A percentile compares a stretch with the other conserved stretches of the same genome.
Evolutionary conservation across 2,113 vertebrate species (phyloP).

Genomic region (Emydocephalus ijimae): DNA sequence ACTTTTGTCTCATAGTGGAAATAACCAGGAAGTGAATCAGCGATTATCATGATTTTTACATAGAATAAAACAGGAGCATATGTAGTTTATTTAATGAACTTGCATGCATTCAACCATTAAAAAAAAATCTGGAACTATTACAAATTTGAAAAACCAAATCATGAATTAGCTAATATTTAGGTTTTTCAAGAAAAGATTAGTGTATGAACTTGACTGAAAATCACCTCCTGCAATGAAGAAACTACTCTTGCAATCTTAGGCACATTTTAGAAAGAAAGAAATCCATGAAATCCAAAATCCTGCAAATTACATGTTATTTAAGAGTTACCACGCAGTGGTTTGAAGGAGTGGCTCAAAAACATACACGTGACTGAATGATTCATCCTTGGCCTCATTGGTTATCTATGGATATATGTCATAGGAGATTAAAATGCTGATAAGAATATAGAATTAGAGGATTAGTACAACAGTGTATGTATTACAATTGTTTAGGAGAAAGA

Average conservation of each 20-base stretch:
- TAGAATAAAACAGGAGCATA: background rate
- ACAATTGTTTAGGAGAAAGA: background rate
- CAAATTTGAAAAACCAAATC: background rate
- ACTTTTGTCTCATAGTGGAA: background rate
- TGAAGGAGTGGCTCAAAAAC: background rate
- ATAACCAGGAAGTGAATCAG: background rate
- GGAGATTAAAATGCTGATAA: background rate
- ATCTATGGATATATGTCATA: background rate
- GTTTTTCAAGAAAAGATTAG: background rate
- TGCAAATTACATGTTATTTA: background rate
- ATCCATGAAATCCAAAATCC: background rate
- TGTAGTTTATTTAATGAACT: background rate
- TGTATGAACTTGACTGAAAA: background rate
- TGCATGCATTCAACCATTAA: background rate
- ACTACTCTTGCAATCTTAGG: background rate
- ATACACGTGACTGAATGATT: background rate
- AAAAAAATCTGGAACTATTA: background rate
- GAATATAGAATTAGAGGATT: constrained; percentile 3
- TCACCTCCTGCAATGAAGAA: background rate
- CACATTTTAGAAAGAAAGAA: background rate
- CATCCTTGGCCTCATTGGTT: background rate
- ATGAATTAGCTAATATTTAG: background rate
- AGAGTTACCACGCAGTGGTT: background rate
- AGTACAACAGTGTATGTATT: background rate
- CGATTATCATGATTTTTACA: background rate